Base-by-base conservation (phyloP, 2,113 vertebrate genomes). In the Oplegnathus fasciatus region DNA sequence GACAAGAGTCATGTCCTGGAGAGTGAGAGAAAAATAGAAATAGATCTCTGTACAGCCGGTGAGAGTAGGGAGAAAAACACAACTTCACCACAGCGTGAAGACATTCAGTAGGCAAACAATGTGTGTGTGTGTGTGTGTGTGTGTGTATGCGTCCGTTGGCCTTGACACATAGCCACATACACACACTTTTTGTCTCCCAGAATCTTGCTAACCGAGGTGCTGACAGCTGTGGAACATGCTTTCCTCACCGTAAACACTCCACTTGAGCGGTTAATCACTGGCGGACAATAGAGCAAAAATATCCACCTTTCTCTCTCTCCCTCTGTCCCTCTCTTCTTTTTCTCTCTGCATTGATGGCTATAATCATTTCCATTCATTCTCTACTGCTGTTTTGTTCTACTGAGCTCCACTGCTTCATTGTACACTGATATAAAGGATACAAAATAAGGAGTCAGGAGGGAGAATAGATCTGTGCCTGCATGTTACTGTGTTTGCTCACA, bases 181-280 rank as follows among this genome's bases (percentile, higher is more conserved):
- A 77, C 76, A 86, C 58, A 84, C 82, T 69, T 90, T 92, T 93
- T 93, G 92, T 94, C 86, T 94, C 80, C 73, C 68, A 78, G 80
- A 83, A 77, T 86, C 80, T 84, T 88, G 85, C 87, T 78, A 85
- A 89, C 84, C 81, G 60, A 89, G 54, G 68, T 76, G 77, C 88
- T 91, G 86, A 91, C 86, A 88, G 89, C 82, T 81, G 68, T 0
- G 44, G 54, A 80, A 72, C 89, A 92, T 85, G 71, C 83, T 91
- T 82, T 60, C 86, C 86, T 83, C 76, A 62, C 85, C 83, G 86
- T 81, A 92, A 92, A 89, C 83, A 84, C 86, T 87, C 85, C 81
- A 80, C 52, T 76, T 69, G 66, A 80, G 71, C 72, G 13, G 44
- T 83, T 91, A 74, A 77, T 87, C 76, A 72, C 77, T 68, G 77